A percentile compares a stretch with the other conserved stretches of the same genome.
phyloP scores from a whole-genome alignment of 2,797 vertebrate genomes.

The Epinephelus malabaricus region DNA sequence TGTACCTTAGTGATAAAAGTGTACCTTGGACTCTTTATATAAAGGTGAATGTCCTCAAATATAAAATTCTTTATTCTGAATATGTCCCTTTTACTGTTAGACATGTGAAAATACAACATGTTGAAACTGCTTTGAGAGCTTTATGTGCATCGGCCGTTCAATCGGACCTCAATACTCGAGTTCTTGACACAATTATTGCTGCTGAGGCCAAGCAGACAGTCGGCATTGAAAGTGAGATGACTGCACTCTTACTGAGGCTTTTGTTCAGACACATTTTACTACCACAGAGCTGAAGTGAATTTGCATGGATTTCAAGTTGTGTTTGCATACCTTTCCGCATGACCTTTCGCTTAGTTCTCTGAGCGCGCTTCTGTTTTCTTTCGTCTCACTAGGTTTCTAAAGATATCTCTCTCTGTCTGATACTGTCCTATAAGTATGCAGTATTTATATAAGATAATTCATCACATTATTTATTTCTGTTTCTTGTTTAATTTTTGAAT shows the following conservation, averaged over 20 bases:
- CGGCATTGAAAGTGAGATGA: conserved; percentile 36
- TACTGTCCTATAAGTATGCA: neutral
- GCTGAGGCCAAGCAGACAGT: conserved; percentile 18
- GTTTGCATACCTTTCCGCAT: conserved; percentile 64
- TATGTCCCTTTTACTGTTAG: neutral
- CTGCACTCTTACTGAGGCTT: conserved; percentile 30
- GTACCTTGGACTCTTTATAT: conserved; percentile 3
- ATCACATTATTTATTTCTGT: neutral
- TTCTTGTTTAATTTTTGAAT: neutral
- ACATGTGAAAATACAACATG: neutral
- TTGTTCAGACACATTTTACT: conserved; percentile 41
- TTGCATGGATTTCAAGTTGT: conserved; percentile 59
- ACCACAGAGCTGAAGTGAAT: conserved; percentile 35
- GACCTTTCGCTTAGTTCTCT: conserved; percentile 53
- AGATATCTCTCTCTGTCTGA: neutral
- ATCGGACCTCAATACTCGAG: conserved; percentile 31
- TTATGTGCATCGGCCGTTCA: conserved; percentile 30
- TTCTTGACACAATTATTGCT: conserved; percentile 13
- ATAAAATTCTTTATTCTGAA: conserved; percentile 9
- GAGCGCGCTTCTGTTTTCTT: conserved; percentile 8
- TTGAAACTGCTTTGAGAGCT: conserved; percentile 27
- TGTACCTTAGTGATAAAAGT: neutral
- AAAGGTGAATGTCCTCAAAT: conserved; percentile 22
- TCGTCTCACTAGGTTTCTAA: conserved; percentile 3
- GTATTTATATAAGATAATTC: neutral